Evolutionary conservation across 2,113 vertebrate species (phyloP).

Genomic region (Myotis brandtii): DNA sequence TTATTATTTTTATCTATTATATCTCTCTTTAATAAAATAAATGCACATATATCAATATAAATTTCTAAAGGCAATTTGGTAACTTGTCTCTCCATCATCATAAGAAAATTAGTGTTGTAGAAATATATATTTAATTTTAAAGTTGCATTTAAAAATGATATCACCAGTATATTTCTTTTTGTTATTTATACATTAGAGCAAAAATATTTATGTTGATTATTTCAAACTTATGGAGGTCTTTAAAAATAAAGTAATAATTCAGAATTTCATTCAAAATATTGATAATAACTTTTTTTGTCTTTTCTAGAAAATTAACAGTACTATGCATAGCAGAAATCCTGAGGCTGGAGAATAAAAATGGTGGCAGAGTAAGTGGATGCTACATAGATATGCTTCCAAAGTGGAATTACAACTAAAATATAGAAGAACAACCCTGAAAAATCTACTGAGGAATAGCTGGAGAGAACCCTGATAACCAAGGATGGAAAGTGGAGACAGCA

Average conservation of each 20-base stretch:
- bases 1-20: not conserved
- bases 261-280: not conserved
- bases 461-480: too few species aligned
- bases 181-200: not conserved
- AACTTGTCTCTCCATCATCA: not conserved
- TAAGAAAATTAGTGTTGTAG: not conserved
- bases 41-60: not conserved
- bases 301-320: conserved; percentile 37
- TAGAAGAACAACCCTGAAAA: too few species aligned
- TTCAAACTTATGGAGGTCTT: not conserved
- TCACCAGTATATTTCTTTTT: not conserved
- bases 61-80: not conserved
- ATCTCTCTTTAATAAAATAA: not conserved
- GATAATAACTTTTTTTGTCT: not conserved
- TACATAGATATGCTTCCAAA: too few species aligned
- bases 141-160: conserved; percentile 12
- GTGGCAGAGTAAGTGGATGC: too few species aligned
- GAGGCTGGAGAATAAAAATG: not conserved
- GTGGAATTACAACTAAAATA: too few species aligned
- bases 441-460: too few species aligned
- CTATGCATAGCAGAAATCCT: not conserved
- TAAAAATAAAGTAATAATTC: conserved; percentile 51
- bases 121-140: not conserved
- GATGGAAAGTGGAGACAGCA: too few species aligned
- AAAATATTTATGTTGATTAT: not conserved